A percentile compares a stretch with the other conserved stretches of the same genome.
Evolutionary conservation across 2,113 vertebrate genomes (phyloP).

Genomic region (Myiopsitta monachus): DNA sequence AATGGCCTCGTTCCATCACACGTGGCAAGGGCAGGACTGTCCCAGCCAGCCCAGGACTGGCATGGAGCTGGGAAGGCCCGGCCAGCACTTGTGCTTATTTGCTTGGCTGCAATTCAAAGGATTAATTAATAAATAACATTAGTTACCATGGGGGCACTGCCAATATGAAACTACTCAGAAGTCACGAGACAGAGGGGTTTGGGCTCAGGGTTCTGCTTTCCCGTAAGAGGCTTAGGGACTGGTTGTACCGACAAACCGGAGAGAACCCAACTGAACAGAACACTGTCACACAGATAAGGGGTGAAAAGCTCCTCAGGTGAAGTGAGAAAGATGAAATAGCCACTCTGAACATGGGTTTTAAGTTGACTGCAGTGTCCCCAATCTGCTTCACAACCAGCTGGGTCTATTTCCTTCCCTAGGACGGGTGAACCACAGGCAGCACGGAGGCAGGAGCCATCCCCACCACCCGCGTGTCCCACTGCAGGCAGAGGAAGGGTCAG

Average conservation of each 20-base stretch:
- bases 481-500: background rate
- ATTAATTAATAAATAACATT: background rate
- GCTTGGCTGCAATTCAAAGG: background rate
- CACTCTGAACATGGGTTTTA: background rate
- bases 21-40: background rate
- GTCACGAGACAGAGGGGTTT: background rate
- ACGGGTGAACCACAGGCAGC: background rate
- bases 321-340: background rate
- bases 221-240: rapidly evolving
- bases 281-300: background rate
- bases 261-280: background rate
- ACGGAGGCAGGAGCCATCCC: background rate
- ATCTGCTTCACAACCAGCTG: background rate
- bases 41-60: background rate
- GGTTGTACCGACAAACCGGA: rapidly evolving
- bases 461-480: rapidly evolving
- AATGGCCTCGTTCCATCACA: rapidly evolving
- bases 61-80: rapidly evolving
- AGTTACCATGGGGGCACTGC: background rate
- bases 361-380: background rate
- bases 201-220: background rate
- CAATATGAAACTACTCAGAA: background rate
- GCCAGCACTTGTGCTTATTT: background rate
- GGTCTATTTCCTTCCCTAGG: background rate
- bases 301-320: background rate